Evolutionary conservation across 1,140 invertebrate genomes (phyloP).

Genomic region (Drosophila ambigua): DNA sequence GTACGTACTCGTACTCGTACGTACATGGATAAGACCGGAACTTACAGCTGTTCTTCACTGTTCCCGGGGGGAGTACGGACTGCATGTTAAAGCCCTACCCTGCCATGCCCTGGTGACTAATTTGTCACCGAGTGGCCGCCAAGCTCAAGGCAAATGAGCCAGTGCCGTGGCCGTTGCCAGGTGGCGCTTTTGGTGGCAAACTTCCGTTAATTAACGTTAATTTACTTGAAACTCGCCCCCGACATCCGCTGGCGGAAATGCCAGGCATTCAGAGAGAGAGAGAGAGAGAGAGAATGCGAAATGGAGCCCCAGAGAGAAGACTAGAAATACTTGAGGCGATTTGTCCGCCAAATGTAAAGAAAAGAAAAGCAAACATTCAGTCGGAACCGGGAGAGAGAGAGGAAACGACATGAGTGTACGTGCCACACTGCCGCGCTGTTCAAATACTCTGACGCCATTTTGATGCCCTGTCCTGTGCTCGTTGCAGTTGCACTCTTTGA

Average conservation of each 20-base stretch:
- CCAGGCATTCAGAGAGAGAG: conserved; percentile 12
- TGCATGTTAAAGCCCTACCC: neutral
- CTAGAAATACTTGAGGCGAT: conserved; percentile 49
- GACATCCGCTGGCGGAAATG: conserved; percentile 73
- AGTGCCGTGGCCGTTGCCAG: conserved; percentile 32
- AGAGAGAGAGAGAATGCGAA: neutral
- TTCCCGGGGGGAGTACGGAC: conserved; percentile 6
- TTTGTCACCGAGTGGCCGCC: conserved; percentile 27
- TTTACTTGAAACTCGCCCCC: conserved; percentile 73
- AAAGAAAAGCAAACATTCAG: conserved; percentile 31
- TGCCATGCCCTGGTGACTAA: conserved; percentile 19
- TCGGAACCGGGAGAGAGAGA: neutral
- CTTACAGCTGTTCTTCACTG: conserved; percentile 41
- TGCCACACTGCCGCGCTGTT: conserved; percentile 52
- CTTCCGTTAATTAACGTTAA: conserved; percentile 83
- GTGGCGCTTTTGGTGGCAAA: conserved; percentile 59
- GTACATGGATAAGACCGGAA: conserved; percentile 17
- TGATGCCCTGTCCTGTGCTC: conserved; percentile 29
- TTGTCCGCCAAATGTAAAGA: conserved; percentile 42
- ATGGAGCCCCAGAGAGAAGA: conserved; percentile 1
- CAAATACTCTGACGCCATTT: conserved; percentile 57
- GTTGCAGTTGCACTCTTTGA: conserved; percentile 40
- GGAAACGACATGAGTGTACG: conserved; percentile 6
- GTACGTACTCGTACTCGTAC: neutral
- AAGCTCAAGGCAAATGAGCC: conserved; percentile 53